A percentile compares a stretch with the other conserved stretches of the same genome.
Evolutionary conservation across 2,888 invertebrate species (phyloP).

Genomic region (Lumbricus terrestris): DNA sequence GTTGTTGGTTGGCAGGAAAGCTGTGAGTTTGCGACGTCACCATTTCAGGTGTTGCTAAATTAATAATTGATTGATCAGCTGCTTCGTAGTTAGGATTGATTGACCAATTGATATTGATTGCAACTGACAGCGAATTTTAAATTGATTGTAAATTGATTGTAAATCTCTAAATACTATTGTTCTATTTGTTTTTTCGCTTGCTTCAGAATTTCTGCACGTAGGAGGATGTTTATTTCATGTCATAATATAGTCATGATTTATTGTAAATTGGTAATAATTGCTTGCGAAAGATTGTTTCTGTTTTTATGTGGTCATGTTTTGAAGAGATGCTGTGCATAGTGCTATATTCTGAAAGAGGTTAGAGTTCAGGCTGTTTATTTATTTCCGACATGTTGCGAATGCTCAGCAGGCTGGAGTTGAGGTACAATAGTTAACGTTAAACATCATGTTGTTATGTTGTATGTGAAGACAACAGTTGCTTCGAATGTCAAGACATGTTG

Average conservation of each 20-base stretch:
- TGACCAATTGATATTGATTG: neutral
- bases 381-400: no score
- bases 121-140: neutral
- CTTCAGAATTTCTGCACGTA: neutral
- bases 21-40: neutral
- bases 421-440: no score
- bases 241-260: neutral
- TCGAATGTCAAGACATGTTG: no score
- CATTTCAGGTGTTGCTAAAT: neutral
- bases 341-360: neutral
- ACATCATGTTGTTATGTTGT: no score
- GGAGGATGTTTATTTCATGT: neutral
- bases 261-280: neutral
- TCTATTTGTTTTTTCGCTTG: neutral
- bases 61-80: no score
- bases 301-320: neutral
- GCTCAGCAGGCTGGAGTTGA: no score
- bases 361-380: no score
- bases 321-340: neutral
- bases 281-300: neutral
- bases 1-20: neutral
- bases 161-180: neutral
- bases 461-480: no score
- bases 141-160: neutral
- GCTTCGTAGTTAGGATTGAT: neutral